A percentile compares a stretch with the other conserved stretches of the same genome.
phyloP scores from a whole-genome alignment of 2,888 invertebrate species.

The Dynastes tityus region DNA sequence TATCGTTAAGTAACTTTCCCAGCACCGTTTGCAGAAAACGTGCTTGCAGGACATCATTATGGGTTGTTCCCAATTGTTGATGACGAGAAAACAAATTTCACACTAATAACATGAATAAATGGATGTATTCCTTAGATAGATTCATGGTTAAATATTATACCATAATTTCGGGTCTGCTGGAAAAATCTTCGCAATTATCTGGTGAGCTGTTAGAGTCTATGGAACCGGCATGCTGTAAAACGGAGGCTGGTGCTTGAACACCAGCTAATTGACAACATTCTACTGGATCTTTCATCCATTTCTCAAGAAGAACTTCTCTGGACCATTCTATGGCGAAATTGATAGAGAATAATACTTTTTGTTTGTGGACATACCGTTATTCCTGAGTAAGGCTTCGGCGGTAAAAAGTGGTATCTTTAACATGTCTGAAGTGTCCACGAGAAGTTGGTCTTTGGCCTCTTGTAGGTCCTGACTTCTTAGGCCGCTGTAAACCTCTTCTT shows the following conservation, averaged over 20 bases:
- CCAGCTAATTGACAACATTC: slow-evolving; percentile 79
- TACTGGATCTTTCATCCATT: slow-evolving; percentile 79
- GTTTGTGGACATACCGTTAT: slow-evolving; percentile 73
- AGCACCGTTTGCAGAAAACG: slow-evolving; percentile 77
- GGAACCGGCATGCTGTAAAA: slow-evolving; percentile 67
- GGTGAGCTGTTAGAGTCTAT: slow-evolving; percentile 67
- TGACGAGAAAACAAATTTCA: slow-evolving; percentile 74
- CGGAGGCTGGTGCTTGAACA: slow-evolving; percentile 76
- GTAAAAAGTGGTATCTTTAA: slow-evolving; percentile 80
- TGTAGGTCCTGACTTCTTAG: slow-evolving; percentile 79
- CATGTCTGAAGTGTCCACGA: slow-evolving; percentile 82
- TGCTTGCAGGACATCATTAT: slow-evolving; percentile 77
- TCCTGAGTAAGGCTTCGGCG: slow-evolving; percentile 78
- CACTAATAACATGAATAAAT: slow-evolving; percentile 69
- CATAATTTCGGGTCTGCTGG: slow-evolving; percentile 62
- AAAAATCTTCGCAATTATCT: slow-evolving; percentile 60
- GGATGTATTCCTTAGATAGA: neutral
- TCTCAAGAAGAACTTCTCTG: slow-evolving; percentile 76
- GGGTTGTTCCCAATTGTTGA: slow-evolving; percentile 71
- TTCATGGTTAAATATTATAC: slow-evolving; percentile 58
- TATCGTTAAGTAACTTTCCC: slow-evolving; percentile 78
- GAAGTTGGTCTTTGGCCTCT: slow-evolving; percentile 80
- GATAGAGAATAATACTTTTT: slow-evolving; percentile 1
- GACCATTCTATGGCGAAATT: slow-evolving; percentile 76
- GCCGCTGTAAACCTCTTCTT: slow-evolving; percentile 75